A percentile compares a stretch with the other conserved stretches of the same genome.
Conservation (phyloP, 2,888 invertebrate genomes). For the Xestia xanthographa region DNA sequence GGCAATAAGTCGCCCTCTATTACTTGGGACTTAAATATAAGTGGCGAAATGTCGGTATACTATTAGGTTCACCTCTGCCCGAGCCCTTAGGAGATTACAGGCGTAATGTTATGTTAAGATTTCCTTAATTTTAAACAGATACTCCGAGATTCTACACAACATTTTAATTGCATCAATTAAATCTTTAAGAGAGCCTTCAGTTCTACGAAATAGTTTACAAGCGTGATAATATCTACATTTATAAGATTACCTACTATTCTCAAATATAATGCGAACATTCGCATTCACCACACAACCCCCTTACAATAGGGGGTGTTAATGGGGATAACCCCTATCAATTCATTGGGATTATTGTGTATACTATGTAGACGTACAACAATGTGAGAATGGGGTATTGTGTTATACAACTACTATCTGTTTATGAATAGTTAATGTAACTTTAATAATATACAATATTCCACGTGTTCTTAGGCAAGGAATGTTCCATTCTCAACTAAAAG, state of each 20-base stretch:
- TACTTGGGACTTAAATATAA: too few relatives aligned
- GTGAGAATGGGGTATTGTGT: constrained; percentile 23
- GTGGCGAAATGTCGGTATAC: too few relatives aligned
- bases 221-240: constrained; percentile 11
- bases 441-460: background rate
- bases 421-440: constrained; percentile 16
- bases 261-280: constrained; percentile 42
- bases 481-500: background rate
- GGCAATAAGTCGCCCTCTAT: too few relatives aligned
- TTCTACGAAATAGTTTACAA: constrained; percentile 19
- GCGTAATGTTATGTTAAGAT: too few relatives aligned
- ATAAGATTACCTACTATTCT: constrained; percentile 25
- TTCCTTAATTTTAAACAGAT: background rate
- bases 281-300: constrained; percentile 35
- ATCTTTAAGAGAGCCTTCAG: background rate
- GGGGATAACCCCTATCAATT: constrained; percentile 60
- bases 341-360: constrained; percentile 54
- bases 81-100: too few relatives aligned
- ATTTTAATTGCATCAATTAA: constrained; percentile 16
- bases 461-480: background rate
- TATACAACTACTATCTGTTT: background rate
- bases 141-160: background rate
- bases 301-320: constrained; percentile 56
- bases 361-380: constrained; percentile 24
- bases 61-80: too few relatives aligned